Percentiles rank a stretch among this genome's conserved stretches.
Evolutionary conservation across 2,113 vertebrate genomes (phyloP).

Genomic region (Geococcyx californianus): DNA sequence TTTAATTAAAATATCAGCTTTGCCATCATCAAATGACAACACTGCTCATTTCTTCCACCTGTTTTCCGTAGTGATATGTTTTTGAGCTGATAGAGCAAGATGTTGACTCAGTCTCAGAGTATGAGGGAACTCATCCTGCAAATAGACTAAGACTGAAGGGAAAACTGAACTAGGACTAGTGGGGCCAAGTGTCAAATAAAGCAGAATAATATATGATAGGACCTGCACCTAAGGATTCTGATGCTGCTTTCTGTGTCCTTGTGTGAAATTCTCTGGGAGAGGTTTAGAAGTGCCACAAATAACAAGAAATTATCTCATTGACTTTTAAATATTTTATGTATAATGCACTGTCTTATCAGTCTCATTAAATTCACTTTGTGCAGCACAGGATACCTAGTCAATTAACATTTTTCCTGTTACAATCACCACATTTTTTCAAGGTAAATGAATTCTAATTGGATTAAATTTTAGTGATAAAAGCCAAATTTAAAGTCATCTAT

Average conservation of each 20-base stretch:
- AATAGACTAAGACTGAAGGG: neutral
- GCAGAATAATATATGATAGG: neutral
- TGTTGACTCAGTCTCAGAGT: neutral
- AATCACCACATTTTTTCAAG: neutral
- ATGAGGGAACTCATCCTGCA: neutral
- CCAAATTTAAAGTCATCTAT: neutral
- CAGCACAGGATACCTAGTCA: neutral
- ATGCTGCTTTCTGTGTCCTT: neutral
- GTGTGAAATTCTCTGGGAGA: neutral
- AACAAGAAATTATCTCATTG: neutral
- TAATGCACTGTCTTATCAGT: neutral
- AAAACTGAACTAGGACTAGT: neutral
- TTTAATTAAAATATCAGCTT: neutral
- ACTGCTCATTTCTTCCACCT: neutral
- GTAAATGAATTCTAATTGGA: neutral
- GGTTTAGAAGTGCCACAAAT: neutral
- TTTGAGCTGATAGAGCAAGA: neutral
- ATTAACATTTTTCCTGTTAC: neutral
- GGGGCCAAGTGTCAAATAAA: neutral
- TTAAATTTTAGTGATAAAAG: neutral
- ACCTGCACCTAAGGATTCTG: neutral
- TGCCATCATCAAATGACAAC: neutral
- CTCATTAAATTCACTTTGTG: neutral
- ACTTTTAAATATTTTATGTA: neutral
- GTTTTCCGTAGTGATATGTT: neutral